Evolutionary conservation across 2,113 vertebrate genomes (phyloP).

Genomic region (Tragelaphus imberbis): DNA sequence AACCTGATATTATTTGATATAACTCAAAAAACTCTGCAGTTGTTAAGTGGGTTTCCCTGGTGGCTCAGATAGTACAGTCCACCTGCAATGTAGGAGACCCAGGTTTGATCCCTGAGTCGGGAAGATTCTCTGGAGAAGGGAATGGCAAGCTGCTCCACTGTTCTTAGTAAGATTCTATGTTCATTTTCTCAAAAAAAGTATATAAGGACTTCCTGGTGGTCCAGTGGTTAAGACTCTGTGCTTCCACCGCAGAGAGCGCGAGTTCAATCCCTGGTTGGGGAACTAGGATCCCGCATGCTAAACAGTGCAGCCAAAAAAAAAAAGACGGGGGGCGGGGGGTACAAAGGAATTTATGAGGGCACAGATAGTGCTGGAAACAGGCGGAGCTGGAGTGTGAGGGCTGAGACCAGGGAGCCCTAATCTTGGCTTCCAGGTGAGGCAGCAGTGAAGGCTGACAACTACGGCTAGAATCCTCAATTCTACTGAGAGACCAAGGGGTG

Average conservation of each 20-base stretch:
- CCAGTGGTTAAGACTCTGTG: neutral
- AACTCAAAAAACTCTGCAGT: neutral
- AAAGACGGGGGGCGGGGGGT: rapidly evolving
- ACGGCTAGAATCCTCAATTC: neutral
- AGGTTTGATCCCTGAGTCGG: neutral
- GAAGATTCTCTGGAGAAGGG: neutral
- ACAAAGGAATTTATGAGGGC: neutral
- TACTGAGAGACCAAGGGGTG: neutral
- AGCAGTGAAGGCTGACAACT: too few relatives aligned
- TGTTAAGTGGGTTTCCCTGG: neutral
- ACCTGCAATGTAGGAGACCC: neutral
- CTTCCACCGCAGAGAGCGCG: rapidly evolving
- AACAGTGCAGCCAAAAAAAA: neutral
- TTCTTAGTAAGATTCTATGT: neutral
- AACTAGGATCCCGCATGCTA: neutral
- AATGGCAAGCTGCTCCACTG: neutral
- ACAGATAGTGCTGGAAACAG: neutral
- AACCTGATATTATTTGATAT: neutral
- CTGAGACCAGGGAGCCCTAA: neutral
- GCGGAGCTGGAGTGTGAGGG: neutral
- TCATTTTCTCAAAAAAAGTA: neutral
- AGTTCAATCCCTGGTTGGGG: neutral
- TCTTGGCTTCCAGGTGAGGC: neutral
- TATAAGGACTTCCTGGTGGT: neutral
- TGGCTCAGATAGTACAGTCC: neutral